Evolutionary conservation across 1,140 invertebrate species (phyloP), one percentile per base, ranked within the genome.

Genomic region (Macrostomum lignano): DNA sequence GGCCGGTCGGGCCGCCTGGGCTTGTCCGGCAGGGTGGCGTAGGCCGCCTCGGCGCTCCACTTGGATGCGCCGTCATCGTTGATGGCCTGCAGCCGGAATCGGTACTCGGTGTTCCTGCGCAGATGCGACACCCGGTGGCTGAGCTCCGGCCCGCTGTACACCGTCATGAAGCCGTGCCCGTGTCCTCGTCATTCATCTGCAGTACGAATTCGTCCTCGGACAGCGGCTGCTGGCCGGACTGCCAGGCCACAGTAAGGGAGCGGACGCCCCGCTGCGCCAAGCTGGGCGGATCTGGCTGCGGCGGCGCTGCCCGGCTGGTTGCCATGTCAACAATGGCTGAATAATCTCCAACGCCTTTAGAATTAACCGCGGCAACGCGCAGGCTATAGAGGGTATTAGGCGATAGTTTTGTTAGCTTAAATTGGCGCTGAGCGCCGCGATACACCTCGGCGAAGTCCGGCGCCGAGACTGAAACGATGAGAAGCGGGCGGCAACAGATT

Each of bases 51-150:
- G 7, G 73, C 66, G 7, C 73, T 78, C 72, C 72, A 81, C 10
- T 68, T 67, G 13, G 73, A 74, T 25, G 61, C 53, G 1, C 76
- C 75, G 38, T 74, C 73, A 33, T 73, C 68, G 48, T 77, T 81
- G 41, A 68, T 66, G 15, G 72, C 69, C 37, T 66, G 62, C 37
- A 81, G 55, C 46, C 65, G 63, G 49, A 78, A 79, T 45, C 68
- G 70, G 48, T 78, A 81, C 44, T 67, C 64, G 33, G 70, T 67
- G 42, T 71, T 73, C 37, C 72, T 60, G 14, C 60, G 56, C 28
- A 81, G 57, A 25, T 66, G 64, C 24, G 58, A 61, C 43, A 71
- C 69, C 30, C 64, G 59, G 45, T 71, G 66, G 10, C 64, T 55
- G 2, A 65, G 62, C 22, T 74, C 71, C 14, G 63, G 57, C 1